Evolutionary conservation across 2,797 vertebrate genomes (phyloP).

Genomic region (Otolemur crassicaudatus): DNA sequence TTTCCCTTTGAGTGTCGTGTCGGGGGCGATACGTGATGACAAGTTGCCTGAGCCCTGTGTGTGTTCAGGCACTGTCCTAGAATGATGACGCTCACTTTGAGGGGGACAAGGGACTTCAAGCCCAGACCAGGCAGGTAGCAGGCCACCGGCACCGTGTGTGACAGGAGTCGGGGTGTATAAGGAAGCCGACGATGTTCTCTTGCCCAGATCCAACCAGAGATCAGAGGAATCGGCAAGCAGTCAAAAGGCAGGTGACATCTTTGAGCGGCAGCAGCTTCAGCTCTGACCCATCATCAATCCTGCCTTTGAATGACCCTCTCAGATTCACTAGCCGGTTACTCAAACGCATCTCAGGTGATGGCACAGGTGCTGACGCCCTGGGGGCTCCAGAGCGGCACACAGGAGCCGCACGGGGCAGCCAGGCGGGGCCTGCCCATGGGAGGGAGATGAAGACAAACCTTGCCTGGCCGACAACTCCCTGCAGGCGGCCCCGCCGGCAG

Average conservation of each 20-base stretch:
- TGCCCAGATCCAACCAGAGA: background rate
- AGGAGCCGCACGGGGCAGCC: too few species aligned
- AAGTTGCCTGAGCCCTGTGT: too few species aligned
- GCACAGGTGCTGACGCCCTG: background rate
- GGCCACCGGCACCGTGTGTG: too few species aligned
- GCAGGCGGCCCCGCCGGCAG: accelerated
- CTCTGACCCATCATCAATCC: background rate
- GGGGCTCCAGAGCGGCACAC: accelerated
- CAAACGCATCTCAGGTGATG: accelerated
- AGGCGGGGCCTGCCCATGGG: accelerated
- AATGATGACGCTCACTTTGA: background rate
- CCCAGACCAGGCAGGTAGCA: accelerated
- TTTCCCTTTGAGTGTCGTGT: too few species aligned
- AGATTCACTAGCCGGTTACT: background rate
- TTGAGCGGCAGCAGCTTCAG: accelerated
- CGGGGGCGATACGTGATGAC: too few species aligned
- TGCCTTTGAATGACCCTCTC: background rate
- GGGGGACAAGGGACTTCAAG: accelerated
- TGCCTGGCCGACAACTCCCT: accelerated
- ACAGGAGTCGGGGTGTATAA: background rate
- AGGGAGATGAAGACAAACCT: accelerated
- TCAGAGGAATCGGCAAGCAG: accelerated
- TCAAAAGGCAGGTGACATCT: accelerated
- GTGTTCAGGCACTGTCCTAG: accelerated
- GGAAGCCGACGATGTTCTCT: accelerated